Base-by-base conservation (phyloP, 1,140 invertebrate genomes). In the Ditylenchus dipsaci region DNA sequence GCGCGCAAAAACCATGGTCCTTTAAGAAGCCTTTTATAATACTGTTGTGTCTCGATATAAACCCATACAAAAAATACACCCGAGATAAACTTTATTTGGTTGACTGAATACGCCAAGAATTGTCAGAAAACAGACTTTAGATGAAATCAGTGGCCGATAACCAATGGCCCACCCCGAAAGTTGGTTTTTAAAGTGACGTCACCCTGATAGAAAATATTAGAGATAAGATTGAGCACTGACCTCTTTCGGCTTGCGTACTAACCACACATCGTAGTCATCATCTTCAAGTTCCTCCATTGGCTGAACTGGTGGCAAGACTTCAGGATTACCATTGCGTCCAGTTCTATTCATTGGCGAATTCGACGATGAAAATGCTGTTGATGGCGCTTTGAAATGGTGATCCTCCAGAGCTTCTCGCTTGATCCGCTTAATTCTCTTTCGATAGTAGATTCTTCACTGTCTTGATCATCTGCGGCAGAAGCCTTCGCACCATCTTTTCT, bases 181-280 rank as follows among this genome's bases (percentile, higher is more conserved):
- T n/a, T n/a, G n/a, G n/a, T n/a, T n/a, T n/a, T n/a, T n/a, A n/a
- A n/a, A n/a, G n/a, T n/a, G n/a, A n/a, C n/a, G n/a, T n/a, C n/a
- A n/a, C n/a, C n/a, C n/a, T n/a, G n/a, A n/a, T n/a, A n/a, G n/a
- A n/a, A n/a, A n/a, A n/a, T n/a, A n/a, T n/a, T n/a, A n/a, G n/a
- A n/a, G n/a, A n/a, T n/a, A n/a, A n/a, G n/a, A n/a, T n/a, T n/a
- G n/a, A n/a, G 11, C 43, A 45, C 43, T 45, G 11, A 68, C 66
- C 63, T 68, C 59, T 38, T 42, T 68, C 42, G 66, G 68, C 38
- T 69, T 69, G 9, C 68, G 21, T 9, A 69, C 30, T 38, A 69
- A 49, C 68, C 68, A 69, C 26, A 69, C 30, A 19, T 21, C n/a
- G 9, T 69, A 47, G 9, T 43, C 19, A 11, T 49, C 15, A 0